Evolutionary conservation across 2,888 invertebrate genomes (phyloP).

Genomic region (Agonopterix subpropinquella): DNA sequence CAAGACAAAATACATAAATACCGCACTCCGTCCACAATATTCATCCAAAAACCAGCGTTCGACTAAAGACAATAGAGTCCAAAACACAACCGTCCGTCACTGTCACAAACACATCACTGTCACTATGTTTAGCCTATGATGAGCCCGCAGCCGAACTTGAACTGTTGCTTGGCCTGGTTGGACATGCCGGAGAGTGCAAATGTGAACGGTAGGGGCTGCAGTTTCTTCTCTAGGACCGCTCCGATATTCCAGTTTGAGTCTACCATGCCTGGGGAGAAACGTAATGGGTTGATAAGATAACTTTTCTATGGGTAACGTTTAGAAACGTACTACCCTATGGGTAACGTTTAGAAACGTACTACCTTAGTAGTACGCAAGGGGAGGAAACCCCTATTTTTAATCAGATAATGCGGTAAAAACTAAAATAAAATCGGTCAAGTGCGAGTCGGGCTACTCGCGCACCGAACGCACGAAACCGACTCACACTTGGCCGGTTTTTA

Average conservation of each 20-base stretch:
- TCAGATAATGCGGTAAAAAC: too few relatives aligned
- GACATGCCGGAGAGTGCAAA: constrained; percentile 94
- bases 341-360: too few relatives aligned
- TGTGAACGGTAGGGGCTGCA: constrained; percentile 94
- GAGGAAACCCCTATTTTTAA: too few relatives aligned
- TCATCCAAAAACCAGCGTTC: background rate
- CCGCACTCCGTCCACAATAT: background rate
- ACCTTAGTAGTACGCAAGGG: too few relatives aligned
- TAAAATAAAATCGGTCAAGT: too few relatives aligned
- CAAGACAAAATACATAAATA: background rate
- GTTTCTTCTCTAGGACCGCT: constrained; percentile 94
- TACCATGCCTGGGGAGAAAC: constrained; percentile 81
- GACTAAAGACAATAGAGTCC: background rate
- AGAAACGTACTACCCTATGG: too few relatives aligned
- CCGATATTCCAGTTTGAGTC: constrained; percentile 96
- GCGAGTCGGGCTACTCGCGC: too few relatives aligned
- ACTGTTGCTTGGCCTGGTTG: constrained; percentile 94
- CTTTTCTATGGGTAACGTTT: too few relatives aligned
- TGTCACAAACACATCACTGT: constrained; percentile 5
- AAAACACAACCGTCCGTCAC: constrained; percentile 2
- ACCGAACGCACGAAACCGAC: too few relatives aligned
- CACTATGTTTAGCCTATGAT: constrained; percentile 85
- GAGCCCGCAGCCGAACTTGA: constrained; percentile 95
- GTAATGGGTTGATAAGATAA: too few relatives aligned
- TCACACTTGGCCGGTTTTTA: too few relatives aligned